These are phyloP conservation scores for Parotia lawesii DNA, from an alignment of 2,113 vertebrate genomes.

Conservation along the genomic window DNA sequence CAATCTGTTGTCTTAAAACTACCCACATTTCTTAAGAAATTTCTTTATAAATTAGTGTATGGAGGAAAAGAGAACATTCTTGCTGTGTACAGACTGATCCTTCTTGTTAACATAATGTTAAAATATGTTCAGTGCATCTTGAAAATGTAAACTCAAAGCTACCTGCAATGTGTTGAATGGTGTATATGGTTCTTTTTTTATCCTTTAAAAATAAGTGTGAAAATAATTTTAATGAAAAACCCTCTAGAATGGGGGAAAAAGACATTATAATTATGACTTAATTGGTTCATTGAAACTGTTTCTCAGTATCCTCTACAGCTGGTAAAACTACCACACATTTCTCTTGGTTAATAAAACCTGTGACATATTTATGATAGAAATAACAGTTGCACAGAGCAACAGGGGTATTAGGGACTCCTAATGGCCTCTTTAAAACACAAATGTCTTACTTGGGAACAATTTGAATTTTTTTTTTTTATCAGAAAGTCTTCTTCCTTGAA, in stretches of 20 bases:
- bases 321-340: constrained; percentile 16
- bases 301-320: not conserved
- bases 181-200: not conserved
- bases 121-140: not conserved
- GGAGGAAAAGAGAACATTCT: not conserved
- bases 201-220: not conserved
- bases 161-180: not conserved
- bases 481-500: not conserved
- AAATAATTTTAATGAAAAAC: constrained; percentile 4
- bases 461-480: not conserved
- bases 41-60: not conserved
- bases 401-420: not conserved
- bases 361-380: constrained; percentile 5
- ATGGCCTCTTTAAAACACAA: constrained; percentile 3
- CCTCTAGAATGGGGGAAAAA: not conserved
- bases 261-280: not conserved
- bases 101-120: not conserved
- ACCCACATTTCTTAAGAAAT: not conserved
- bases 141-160: not conserved
- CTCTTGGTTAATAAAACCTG: constrained; percentile 17
- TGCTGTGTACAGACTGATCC: not conserved
- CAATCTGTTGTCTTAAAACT: not conserved
- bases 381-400: not conserved
- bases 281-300: constrained; percentile 5
- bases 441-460: not conserved